Base-by-base conservation (phyloP, 2,888 invertebrate species). In the Callimorpha dominula region DNA sequence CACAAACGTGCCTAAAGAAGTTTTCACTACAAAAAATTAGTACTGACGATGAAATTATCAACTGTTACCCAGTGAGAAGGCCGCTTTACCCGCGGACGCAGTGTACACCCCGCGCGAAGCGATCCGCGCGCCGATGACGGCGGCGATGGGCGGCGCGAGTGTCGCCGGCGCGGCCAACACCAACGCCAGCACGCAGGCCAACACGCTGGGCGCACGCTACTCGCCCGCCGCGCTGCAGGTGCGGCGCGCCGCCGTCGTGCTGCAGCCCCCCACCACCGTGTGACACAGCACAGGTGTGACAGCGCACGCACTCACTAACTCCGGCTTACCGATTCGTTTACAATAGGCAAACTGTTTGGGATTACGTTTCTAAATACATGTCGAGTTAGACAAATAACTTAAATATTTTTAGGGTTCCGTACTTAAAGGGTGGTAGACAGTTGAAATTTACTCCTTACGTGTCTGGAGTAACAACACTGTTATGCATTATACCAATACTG, bases 241-340 rank as follows among this genome's bases (percentile, higher is more conserved):
- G 96, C 98, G 98, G 96, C 97, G 98, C 94, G 98, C 98, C 90
- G 98, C 98, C 92, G 98, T 98, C 96, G 98, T 98, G 87, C 96
- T 98, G 94, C 98, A 98, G 96, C 97, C 98, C 88, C 98, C 98
- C 93, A 98, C 98, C 96, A 97, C 98, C 96, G 98, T 89, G 89
- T 89, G 89, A 89, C 88, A 86, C 82, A 83, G 86, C 84, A 89
- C 89, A 89, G 89, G 89, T 89, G 89, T 89, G 89, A 83, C 31
- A 4, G 40, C 66, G 81, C 85, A 81, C 80, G 80, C 81, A 76
- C 77, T 70, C 66, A 84, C 87, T 84, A 84, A 84, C 84, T 62
- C 49, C 46, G 46, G 68, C 68, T 72, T 68, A 8, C 20, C 31
- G 15, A 49, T 31, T 14, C 40, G n/a, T 64, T 31, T n/a, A 20